phyloP scores from a whole-genome alignment of 1,140 invertebrate species.

The Calliopsis andreniformis region DNA sequence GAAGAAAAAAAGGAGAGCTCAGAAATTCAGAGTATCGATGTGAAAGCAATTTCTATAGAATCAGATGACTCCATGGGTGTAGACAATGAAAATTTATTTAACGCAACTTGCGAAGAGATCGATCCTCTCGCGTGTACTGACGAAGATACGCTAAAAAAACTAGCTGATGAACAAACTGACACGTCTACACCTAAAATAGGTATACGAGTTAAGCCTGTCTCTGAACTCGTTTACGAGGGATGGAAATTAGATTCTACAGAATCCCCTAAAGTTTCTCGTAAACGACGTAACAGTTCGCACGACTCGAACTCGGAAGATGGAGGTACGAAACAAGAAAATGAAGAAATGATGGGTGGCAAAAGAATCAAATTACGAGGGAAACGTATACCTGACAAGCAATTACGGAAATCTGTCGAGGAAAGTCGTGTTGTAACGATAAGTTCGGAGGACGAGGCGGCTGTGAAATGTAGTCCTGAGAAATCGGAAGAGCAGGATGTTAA shows the following conservation, averaged over 20 bases:
- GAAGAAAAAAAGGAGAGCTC: constrained; percentile 34
- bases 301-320: constrained; percentile 74
- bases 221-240: constrained; percentile 72
- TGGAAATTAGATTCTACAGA: constrained; percentile 74
- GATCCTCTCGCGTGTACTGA: constrained; percentile 72
- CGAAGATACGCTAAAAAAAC: constrained; percentile 55
- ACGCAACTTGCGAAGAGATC: constrained; percentile 61
- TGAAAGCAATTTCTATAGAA: constrained; percentile 34
- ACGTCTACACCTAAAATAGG: constrained; percentile 61
- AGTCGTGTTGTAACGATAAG: constrained; percentile 74
- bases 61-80: constrained; percentile 74
- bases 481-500: constrained; percentile 57
- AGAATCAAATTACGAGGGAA: constrained; percentile 82
- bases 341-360: constrained; percentile 78
- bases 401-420: constrained; percentile 83
- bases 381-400: constrained; percentile 78
- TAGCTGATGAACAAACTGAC: constrained; percentile 16
- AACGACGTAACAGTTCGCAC: constrained; percentile 73
- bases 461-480: constrained; percentile 57
- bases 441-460: constrained; percentile 73
- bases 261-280: constrained; percentile 67
- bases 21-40: constrained; percentile 60
- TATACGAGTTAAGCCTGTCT: constrained; percentile 74
- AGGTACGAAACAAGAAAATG: constrained; percentile 26
- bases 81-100: constrained; percentile 72